Conservation (phyloP, 2,113 vertebrate genomes). For the Saccopteryx bilineata region DNA sequence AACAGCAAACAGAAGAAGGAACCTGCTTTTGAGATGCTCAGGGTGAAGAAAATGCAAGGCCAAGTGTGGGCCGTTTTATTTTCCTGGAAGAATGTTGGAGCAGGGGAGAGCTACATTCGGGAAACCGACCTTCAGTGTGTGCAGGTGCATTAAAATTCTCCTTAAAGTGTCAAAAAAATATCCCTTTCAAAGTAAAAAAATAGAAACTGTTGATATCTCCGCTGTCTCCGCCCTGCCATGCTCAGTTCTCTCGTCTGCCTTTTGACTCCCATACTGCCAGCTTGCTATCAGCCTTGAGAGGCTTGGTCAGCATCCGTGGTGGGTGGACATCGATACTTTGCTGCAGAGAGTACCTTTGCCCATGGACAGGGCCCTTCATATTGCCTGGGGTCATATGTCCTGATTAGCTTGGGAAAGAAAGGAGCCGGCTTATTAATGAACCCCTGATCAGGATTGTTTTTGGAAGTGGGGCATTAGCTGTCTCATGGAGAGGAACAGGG, state of each 20-base stretch:
- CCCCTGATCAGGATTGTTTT: not conserved
- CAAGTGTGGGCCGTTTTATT: not conserved
- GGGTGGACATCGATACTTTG: not conserved
- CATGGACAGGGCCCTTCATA: not conserved
- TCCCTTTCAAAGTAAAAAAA: constrained; percentile 77
- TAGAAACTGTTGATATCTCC: constrained; percentile 63
- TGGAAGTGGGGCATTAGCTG: not conserved
- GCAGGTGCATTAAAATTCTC: constrained; percentile 72
- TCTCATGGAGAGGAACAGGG: not conserved
- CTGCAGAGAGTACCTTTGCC: not conserved
- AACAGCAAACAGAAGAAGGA: not conserved
- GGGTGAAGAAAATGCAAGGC: constrained; percentile 28
- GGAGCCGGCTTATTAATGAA: not conserved
- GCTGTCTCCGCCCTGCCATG: not conserved
- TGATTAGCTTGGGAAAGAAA: constrained; percentile 23
- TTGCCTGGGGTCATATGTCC: not conserved
- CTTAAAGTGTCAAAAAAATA: constrained; percentile 77
- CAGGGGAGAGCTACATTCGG: not conserved
- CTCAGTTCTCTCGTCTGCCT: constrained; percentile 57
- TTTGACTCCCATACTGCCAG: not conserved
- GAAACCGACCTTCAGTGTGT: constrained; percentile 38
- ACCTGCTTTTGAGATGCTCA: constrained; percentile 44
- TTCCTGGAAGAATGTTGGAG: constrained; percentile 22
- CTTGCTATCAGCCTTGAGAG: not conserved
- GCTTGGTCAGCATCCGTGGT: not conserved